Base-by-base conservation (phyloP, 2,888 invertebrate genomes). In the Pherbina coryleti region DNA sequence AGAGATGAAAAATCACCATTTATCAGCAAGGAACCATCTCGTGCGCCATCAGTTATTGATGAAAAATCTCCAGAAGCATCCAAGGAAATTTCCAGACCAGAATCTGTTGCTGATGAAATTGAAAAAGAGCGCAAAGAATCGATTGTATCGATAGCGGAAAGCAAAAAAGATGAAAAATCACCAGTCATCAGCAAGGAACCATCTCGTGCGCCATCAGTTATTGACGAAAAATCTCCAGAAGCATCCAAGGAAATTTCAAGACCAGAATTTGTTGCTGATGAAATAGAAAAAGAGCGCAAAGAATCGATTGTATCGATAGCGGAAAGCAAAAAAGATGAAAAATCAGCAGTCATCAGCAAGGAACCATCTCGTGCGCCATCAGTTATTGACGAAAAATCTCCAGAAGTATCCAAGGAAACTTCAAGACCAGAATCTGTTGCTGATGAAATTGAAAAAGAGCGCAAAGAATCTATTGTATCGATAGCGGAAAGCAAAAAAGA, bases 401-500 rank as follows among this genome's bases (percentile, higher is more conserved):
- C n/a, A 11, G 28, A 53, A 37, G 66, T 14, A 17, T 76, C 76
- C 5, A 53, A 64, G 0, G 70, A 60, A 17, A 0, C 44, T 17
- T 73, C 73, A 0, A 44, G 60, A 19, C 44, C 60, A 73, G 79
- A 75, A 22, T 81, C 44, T 1, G 25, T 73, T 73, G 81, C n/a
- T 28, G 72, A 69, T 22, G 78, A 75, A n/a, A 51, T 70, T 70
- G 84, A 84, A 51, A 84, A 81, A 5, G 84, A 83, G 77, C 8
- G 80, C 51, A 66, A 76, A 8, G 78, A 82, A 53, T 79, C 80
- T 1, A 25, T 76, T 14, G 53, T 73, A 19, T 81, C 80, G 0
- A 57, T 74, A 5, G 67, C 25, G 14, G 76, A 67, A 69, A 79
- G 74, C 37, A 69, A 77, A 11, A 71, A 62, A 17, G 81, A 80